Evolutionary conservation across 2,888 invertebrate genomes (phyloP).

Genomic region (Leptinotarsa juncta): DNA sequence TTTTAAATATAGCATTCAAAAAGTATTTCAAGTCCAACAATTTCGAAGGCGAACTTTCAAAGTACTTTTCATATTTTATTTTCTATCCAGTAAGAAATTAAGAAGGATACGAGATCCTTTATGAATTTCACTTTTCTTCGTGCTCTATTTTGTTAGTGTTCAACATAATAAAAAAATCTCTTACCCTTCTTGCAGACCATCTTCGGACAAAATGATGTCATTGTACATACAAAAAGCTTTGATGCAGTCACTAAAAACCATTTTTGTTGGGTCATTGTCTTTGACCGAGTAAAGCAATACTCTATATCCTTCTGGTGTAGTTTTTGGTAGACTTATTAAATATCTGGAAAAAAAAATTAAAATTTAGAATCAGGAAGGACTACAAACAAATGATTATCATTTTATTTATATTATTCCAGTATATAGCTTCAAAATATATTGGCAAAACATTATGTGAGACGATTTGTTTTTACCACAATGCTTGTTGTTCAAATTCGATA

Average conservation of each 20-base stretch:
- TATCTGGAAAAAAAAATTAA: constrained; percentile 66
- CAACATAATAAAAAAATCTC: constrained; percentile 24
- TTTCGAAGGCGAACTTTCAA: too few relatives aligned
- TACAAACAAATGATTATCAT: too few relatives aligned
- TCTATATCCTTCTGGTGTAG: constrained; percentile 73
- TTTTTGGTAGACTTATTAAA: constrained; percentile 72
- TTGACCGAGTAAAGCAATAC: constrained; percentile 71
- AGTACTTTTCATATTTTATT: too few relatives aligned
- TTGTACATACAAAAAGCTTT: constrained; percentile 77
- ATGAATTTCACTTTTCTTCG: not conserved
- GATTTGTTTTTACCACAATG: too few relatives aligned
- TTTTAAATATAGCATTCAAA: too few relatives aligned
- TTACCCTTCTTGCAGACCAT: constrained; percentile 66
- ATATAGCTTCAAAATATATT: too few relatives aligned
- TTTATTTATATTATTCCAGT: too few relatives aligned
- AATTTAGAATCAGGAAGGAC: not conserved
- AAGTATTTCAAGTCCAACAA: too few relatives aligned
- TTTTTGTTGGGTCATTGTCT: constrained; percentile 73
- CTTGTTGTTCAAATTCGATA: too few relatives aligned
- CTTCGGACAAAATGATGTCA: constrained; percentile 74
- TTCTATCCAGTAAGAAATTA: too few relatives aligned
- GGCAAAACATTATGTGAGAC: too few relatives aligned
- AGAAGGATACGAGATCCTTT: too few relatives aligned
- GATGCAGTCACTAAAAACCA: constrained; percentile 74
- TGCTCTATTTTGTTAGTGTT: not conserved